These are phyloP conservation scores for Disparrhopalites patrizii DNA, from an alignment of 2,888 invertebrate genomes.

Conservation along the genomic window DNA sequence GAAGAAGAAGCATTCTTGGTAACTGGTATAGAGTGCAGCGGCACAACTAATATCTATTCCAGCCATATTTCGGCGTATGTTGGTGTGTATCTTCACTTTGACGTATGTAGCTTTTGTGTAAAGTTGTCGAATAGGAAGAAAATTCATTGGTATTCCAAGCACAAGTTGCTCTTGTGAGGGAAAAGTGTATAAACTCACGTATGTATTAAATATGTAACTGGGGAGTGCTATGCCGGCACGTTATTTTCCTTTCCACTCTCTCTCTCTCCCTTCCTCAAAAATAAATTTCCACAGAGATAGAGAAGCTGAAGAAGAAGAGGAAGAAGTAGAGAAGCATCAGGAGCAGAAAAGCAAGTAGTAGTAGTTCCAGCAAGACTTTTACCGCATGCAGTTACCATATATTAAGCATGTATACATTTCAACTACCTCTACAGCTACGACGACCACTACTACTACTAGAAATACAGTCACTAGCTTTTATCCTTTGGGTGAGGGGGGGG, in stretches of 20 bases:
- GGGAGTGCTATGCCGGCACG: not conserved
- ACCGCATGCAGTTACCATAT: too few species aligned
- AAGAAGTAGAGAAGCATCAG: not conserved
- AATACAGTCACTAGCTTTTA: too few species aligned
- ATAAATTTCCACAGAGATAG: too few species aligned
- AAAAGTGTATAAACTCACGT: not conserved
- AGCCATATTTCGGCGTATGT: constrained; percentile 11
- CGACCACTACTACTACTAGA: too few species aligned
- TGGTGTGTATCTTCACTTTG: too few species aligned
- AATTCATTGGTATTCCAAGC: constrained; percentile 32
- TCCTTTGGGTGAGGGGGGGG: too few species aligned
- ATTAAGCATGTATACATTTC: too few species aligned
- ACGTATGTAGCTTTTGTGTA: too few species aligned
- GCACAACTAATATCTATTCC: constrained; percentile 13
- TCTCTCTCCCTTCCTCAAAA: not conserved
- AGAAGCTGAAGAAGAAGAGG: not conserved
- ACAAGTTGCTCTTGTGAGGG: not conserved
- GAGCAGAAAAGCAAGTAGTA: not conserved
- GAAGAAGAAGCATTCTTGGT: too few species aligned
- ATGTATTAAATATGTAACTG: constrained; percentile 1
- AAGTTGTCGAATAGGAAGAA: constrained; percentile 7
- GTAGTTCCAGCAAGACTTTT: constrained; percentile 6
- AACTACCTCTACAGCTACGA: too few species aligned
- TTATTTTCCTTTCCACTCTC: not conserved
- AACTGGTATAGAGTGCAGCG: too few species aligned